phyloP scores from a whole-genome alignment of 2,113 vertebrate genomes.

The Pelmatolapia mariae region DNA sequence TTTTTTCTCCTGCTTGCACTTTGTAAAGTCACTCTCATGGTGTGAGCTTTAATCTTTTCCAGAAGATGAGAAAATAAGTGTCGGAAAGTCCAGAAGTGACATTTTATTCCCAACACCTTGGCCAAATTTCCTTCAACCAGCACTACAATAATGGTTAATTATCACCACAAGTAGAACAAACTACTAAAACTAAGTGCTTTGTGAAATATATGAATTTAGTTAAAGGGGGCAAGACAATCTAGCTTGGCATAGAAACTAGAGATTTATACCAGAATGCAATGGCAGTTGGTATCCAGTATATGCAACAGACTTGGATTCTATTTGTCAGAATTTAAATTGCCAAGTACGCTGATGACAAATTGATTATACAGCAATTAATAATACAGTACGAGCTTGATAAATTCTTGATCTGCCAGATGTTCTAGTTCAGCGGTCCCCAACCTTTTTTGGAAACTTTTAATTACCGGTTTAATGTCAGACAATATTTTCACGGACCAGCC shows the following conservation, averaged over 20 bases:
- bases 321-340: background rate
- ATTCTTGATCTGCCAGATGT: background rate
- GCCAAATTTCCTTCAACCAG: background rate
- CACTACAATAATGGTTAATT: fast-evolving
- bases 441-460: background rate
- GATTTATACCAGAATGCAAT: background rate
- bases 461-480: background rate
- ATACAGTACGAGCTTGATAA: background rate
- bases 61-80: fast-evolving
- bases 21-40: background rate
- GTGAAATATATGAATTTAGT: background rate
- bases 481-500: background rate
- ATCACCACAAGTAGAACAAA: background rate
- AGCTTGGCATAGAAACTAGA: background rate
- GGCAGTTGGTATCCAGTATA: background rate
- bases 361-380: background rate
- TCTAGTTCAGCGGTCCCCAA: background rate
- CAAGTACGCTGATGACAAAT: background rate
- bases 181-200: background rate
- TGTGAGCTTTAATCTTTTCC: background rate
- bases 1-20: background rate
- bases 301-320: background rate
- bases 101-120: background rate
- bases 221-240: background rate
- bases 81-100: background rate